Evolutionary conservation across 2,113 vertebrate genomes (phyloP).

Genomic region (Paratilapia polleni): DNA sequence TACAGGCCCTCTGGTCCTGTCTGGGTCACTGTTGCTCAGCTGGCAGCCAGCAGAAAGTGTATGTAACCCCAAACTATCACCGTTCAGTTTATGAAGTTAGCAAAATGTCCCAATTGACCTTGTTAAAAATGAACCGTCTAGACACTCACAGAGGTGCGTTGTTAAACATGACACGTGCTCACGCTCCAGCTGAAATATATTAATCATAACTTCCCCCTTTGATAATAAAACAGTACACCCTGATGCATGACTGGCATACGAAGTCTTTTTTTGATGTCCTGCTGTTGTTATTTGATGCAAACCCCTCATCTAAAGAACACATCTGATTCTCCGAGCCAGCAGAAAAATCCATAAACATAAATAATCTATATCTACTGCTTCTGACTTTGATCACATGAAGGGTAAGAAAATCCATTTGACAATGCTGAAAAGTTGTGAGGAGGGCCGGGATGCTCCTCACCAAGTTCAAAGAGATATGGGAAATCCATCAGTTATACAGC

Average conservation of each 20-base stretch:
- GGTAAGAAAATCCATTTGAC: conserved; percentile 38
- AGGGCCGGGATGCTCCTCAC: conserved; percentile 7
- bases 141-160: conserved; percentile 10
- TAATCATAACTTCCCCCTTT: neutral
- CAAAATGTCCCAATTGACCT: neutral
- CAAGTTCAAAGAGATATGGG: neutral
- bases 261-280: neutral
- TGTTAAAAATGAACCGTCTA: conserved; percentile 20
- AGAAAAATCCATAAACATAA: conserved; percentile 40
- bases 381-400: conserved; percentile 28
- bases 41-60: neutral
- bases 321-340: neutral
- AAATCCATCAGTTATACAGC: conserved; percentile 17
- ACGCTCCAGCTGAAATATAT: neutral
- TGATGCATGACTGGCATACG: neutral
- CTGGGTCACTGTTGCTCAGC: conserved; percentile 25
- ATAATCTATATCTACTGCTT: conserved; percentile 35
- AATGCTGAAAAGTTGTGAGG: conserved; percentile 3
- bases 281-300: neutral
- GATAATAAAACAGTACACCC: conserved; percentile 8
- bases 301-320: conserved; percentile 7
- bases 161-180: neutral
- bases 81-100: neutral
- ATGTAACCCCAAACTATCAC: neutral
- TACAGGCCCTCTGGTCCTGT: conserved; percentile 15